phyloP scores from a whole-genome alignment of 1,140 invertebrate genomes.

The Cherax quadricarinatus region DNA sequence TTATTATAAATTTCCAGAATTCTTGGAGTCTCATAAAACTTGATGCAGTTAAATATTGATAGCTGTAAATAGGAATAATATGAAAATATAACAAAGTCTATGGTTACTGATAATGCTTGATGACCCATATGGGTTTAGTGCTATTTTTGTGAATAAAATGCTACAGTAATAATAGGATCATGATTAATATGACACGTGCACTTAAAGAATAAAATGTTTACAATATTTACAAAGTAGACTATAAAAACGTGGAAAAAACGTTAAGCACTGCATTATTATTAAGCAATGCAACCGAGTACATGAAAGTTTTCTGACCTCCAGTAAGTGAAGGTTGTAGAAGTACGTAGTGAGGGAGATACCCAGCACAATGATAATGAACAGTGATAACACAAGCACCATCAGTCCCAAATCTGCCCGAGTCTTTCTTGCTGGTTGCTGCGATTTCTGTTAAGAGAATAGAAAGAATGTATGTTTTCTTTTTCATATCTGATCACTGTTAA shows the following conservation, averaged over 20 bases:
- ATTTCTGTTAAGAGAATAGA: constrained; percentile 6
- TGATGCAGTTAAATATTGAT: constrained; percentile 61
- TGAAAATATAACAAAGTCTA: not conserved
- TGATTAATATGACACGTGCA: no score
- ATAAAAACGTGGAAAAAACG: not conserved
- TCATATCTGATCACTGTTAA: no score
- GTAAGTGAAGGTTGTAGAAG: constrained; percentile 62
- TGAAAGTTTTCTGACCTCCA: constrained; percentile 44
- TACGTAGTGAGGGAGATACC: constrained; percentile 55
- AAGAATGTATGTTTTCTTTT: not conserved
- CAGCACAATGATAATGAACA: constrained; percentile 55
- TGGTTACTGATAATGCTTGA: no score
- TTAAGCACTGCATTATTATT: not conserved
- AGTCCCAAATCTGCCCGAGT: constrained; percentile 52
- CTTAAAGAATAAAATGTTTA: no score
- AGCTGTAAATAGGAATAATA: constrained; percentile 17
- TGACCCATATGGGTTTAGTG: no score
- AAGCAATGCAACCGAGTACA: not conserved
- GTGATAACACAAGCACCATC: constrained; percentile 55
- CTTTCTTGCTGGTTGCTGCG: not conserved
- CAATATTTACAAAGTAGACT: no score
- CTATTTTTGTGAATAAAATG: no score
- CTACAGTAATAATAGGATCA: no score
- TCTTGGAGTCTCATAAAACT: constrained; percentile 47
- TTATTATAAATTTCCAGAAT: constrained; percentile 45